Conservation (phyloP, 2,888 invertebrate genomes). For the Buathra laborator region DNA sequence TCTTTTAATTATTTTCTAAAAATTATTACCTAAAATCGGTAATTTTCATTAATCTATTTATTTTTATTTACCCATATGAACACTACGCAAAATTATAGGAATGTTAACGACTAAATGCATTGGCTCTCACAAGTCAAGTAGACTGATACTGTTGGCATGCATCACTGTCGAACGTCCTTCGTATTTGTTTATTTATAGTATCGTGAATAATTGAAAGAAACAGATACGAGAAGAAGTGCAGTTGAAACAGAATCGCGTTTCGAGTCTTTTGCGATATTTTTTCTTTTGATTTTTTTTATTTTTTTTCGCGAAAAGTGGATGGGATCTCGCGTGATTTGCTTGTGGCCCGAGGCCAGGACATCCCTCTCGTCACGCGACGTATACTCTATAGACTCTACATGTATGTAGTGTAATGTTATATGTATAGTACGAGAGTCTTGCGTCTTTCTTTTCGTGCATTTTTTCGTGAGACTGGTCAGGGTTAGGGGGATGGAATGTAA, state of each 20-base stretch:
- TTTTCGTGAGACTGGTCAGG: constrained; percentile 72
- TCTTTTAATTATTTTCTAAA: too few species aligned
- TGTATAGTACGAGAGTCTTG: constrained; percentile 19
- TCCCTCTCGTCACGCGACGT: constrained; percentile 67
- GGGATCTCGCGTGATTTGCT: constrained; percentile 64
- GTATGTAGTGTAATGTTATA: constrained; percentile 13
- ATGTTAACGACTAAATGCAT: too few species aligned
- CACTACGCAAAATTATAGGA: too few species aligned
- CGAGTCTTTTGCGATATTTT: constrained; percentile 16
- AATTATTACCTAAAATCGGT: too few species aligned
- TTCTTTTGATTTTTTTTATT: neutral
- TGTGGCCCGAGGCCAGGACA: constrained; percentile 63
- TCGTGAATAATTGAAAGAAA: constrained; percentile 43
- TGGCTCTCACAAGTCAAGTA: neutral
- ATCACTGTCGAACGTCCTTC: constrained; percentile 15
- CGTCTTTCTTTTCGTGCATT: constrained; percentile 51
- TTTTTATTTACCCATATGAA: too few species aligned
- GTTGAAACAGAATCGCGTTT: constrained; percentile 42
- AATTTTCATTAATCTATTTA: too few species aligned
- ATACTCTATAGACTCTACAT: neutral
- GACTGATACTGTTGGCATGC: constrained; percentile 4
- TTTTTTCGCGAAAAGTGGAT: constrained; percentile 29
- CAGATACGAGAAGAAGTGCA: constrained; percentile 5
- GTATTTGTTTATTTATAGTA: constrained; percentile 53
- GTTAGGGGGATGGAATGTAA: constrained; percentile 51